Evolutionary conservation across 2,797 vertebrate species (phyloP).

Genomic region (Pitangus sulphuratus): DNA sequence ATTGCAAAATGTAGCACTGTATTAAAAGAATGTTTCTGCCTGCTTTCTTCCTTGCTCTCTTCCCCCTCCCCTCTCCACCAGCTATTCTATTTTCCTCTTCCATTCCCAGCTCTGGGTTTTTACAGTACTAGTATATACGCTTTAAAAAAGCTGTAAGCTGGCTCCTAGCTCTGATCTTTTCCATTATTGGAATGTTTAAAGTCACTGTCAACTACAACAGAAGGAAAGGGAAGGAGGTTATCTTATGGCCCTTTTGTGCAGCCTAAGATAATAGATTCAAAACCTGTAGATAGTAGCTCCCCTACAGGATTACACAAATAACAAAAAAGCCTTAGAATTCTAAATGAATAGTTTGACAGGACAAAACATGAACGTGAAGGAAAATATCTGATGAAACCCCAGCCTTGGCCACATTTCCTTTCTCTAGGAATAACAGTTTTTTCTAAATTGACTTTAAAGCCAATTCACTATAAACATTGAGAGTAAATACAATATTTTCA

Average conservation of each 20-base stretch:
- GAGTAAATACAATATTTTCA: neutral
- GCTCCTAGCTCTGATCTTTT: conserved; percentile 30
- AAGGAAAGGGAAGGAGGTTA: conserved; percentile 43
- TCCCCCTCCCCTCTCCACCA: neutral
- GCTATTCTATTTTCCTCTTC: neutral
- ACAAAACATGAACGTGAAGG: neutral
- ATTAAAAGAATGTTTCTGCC: conserved; percentile 1
- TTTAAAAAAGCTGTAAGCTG: neutral
- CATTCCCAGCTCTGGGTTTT: neutral
- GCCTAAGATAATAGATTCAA: conserved; percentile 48
- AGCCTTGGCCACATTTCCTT: neutral
- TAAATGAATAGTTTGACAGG: conserved; percentile 22
- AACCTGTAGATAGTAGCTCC: conserved; percentile 29
- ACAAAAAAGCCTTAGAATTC: conserved; percentile 3
- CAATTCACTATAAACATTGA: neutral
- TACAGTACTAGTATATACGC: neutral
- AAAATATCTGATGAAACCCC: conserved; percentile 1
- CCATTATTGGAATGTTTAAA: conserved; percentile 34
- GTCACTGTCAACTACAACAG: conserved; percentile 1
- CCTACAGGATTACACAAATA: conserved; percentile 32
- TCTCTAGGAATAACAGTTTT: neutral
- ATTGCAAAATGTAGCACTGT: neutral
- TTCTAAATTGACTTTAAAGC: neutral
- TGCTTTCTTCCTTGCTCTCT: neutral
- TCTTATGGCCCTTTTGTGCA: conserved; percentile 41